These are phyloP conservation scores for Brachionus sp. DNA, from an alignment of 1,140 invertebrate species.

Conservation along the genomic window DNA sequence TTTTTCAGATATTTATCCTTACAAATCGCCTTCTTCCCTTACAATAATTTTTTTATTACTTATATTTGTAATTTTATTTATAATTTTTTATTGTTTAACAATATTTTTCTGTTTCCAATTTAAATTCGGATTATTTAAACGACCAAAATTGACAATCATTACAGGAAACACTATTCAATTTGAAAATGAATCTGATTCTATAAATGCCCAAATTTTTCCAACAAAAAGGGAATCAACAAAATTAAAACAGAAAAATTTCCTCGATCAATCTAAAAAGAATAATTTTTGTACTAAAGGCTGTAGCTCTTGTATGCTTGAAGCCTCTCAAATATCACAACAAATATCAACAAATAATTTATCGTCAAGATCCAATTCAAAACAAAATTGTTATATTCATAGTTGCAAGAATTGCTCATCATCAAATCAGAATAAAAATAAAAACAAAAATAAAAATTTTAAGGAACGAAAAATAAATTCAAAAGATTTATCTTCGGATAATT, in stretches of 20 bases:
- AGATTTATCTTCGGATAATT: neutral
- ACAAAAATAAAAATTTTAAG: too few relatives aligned
- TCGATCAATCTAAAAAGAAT: neutral
- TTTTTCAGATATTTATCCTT: neutral
- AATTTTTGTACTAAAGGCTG: neutral
- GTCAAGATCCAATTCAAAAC: too few relatives aligned
- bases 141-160: slow-evolving; percentile 9
- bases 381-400: too few relatives aligned
- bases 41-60: slow-evolving; percentile 15
- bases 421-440: too few relatives aligned
- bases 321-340: neutral
- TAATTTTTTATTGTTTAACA: slow-evolving; percentile 4
- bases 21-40: neutral
- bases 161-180: neutral
- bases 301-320: neutral
- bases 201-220: neutral
- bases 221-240: neutral
- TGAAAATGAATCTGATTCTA: slow-evolving; percentile 6
- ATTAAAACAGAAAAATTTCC: neutral
- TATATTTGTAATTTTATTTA: neutral
- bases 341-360: too few relatives aligned
- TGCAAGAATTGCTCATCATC: too few relatives aligned
- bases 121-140: slow-evolving; percentile 33
- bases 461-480: neutral
- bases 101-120: slow-evolving; percentile 36